Percentiles rank a stretch among this genome's conserved stretches.
These are phyloP conservation scores for Vulpes ferrilata DNA, from an alignment of 2,113 vertebrate species.

Conservation along the genomic window DNA sequence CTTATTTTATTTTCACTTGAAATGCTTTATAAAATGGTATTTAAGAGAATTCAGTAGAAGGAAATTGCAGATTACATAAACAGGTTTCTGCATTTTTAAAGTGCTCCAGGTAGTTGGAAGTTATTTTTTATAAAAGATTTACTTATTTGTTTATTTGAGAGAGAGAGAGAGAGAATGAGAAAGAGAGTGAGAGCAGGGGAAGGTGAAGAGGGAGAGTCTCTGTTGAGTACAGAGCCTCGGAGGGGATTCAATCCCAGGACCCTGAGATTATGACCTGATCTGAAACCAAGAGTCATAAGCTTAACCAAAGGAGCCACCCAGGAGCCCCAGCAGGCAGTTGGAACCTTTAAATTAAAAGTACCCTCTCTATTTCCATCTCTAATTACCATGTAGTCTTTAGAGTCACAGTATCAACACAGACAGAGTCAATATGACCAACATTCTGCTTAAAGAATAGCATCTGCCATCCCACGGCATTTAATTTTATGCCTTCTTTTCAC, in stretches of 20 bases:
- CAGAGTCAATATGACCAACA: not conserved
- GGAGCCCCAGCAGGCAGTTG: not conserved
- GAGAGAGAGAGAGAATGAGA: not conserved
- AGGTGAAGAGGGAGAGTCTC: not conserved
- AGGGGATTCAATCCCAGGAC: not conserved
- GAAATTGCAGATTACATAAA: slow-evolving; percentile 50
- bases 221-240: not conserved
- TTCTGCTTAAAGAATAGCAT: slow-evolving; percentile 20
- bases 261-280: not conserved
- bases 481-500: not conserved
- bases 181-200: not conserved
- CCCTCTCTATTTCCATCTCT: slow-evolving; percentile 13
- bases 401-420: not conserved
- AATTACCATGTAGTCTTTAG: slow-evolving; percentile 32
- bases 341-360: not conserved
- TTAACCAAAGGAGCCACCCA: not conserved
- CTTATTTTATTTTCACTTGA: slow-evolving; percentile 57
- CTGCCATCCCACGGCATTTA: not conserved
- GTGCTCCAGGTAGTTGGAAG: slow-evolving; percentile 29
- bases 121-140: not conserved
- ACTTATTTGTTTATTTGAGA: not conserved
- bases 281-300: not conserved
- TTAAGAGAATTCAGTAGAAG: slow-evolving; percentile 32
- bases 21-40: slow-evolving; percentile 61
- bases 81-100: slow-evolving; percentile 31